Conservation (phyloP, 2,888 invertebrate genomes). For the Antheraea assamensis region DNA sequence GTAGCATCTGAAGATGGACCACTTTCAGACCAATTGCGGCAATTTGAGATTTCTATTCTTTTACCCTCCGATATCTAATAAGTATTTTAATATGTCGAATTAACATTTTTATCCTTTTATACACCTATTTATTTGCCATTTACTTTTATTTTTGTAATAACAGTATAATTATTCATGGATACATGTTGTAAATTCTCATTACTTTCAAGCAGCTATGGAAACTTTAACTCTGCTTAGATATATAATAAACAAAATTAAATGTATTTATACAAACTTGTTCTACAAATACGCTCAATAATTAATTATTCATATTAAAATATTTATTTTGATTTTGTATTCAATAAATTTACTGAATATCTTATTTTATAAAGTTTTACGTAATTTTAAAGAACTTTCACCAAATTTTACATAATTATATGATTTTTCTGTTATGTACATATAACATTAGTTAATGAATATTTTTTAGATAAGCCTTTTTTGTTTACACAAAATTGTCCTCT, state of each 20-base stretch:
- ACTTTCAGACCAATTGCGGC: slow-evolving; percentile 42
- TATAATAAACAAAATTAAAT: neutral
- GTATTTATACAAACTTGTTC: neutral
- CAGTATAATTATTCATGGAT: neutral
- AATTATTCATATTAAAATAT: neutral
- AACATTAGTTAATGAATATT: too few relatives aligned
- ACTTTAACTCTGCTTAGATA: too few relatives aligned
- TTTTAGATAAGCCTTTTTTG: neutral
- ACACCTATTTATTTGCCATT: neutral
- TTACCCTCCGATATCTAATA: neutral
- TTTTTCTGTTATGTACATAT: neutral
- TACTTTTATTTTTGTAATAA: neutral
- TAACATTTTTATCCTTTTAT: neutral
- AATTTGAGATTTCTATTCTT: slow-evolving; percentile 41
- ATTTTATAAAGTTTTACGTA: neutral
- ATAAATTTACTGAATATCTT: neutral
- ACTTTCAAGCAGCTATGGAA: too few relatives aligned
- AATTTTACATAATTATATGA: neutral
- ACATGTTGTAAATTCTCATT: neutral
- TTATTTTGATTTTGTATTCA: neutral
- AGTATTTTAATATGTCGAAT: neutral
- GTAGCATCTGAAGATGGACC: slow-evolving; percentile 36
- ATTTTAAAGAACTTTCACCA: neutral
- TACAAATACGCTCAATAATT: neutral
- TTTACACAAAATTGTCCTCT: neutral